These are phyloP conservation scores for Nemurella pictetii DNA, from an alignment of 2,888 invertebrate genomes.

Conservation along the genomic window DNA sequence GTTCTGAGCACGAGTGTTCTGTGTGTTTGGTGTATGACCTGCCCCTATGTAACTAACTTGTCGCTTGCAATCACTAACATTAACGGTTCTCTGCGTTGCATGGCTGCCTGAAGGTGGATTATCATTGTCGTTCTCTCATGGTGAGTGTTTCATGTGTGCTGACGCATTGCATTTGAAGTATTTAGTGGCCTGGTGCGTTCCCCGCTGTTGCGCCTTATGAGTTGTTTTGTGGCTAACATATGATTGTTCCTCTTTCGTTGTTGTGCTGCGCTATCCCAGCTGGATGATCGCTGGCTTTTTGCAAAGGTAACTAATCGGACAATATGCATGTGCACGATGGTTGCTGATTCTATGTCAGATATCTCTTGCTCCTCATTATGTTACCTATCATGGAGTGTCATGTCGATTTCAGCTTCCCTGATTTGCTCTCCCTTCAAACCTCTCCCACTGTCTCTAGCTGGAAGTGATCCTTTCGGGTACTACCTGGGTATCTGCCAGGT, in stretches of 20 bases:
- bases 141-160: neutral
- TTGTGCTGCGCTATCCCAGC: neutral
- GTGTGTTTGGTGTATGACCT: neutral
- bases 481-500: too few relatives aligned
- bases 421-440: too few relatives aligned
- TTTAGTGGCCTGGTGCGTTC: neutral
- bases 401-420: too few relatives aligned
- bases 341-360: too few relatives aligned
- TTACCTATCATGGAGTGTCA: too few relatives aligned
- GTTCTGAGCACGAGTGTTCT: neutral
- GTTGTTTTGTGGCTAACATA: neutral
- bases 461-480: too few relatives aligned
- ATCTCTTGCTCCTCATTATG: too few relatives aligned
- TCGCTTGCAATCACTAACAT: too few relatives aligned
- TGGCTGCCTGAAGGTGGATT: neutral
- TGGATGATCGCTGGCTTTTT: neutral
- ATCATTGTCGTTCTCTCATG: neutral
- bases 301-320: neutral
- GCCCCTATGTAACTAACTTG: neutral
- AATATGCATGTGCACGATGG: too few relatives aligned
- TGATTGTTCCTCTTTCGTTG: neutral
- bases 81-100: neutral
- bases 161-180: neutral
- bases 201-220: neutral
- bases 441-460: too few relatives aligned